Evolutionary conservation across 2,113 vertebrate species (phyloP).

Genomic region (Corythaeola cristata): DNA sequence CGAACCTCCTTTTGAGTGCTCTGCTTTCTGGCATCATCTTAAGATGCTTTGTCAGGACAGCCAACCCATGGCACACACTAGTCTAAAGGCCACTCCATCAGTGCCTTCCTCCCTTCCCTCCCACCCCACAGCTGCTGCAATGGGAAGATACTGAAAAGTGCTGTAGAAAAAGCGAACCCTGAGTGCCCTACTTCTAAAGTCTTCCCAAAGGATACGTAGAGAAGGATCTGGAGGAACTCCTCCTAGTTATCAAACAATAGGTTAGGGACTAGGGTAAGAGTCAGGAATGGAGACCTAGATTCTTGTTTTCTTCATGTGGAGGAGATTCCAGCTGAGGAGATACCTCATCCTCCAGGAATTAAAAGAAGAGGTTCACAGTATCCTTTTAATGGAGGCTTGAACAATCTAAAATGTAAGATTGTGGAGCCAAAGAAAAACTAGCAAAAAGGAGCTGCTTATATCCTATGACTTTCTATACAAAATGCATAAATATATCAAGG

Average conservation of each 20-base stretch:
- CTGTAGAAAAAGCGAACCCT: not conserved
- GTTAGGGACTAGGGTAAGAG: not conserved
- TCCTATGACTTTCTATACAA: not conserved
- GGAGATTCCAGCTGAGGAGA: not conserved
- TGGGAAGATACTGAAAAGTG: fast-evolving
- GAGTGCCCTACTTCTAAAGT: not conserved
- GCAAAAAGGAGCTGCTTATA: not conserved
- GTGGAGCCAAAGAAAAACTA: not conserved
- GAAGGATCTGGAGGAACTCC: not conserved
- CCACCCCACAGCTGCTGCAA: not conserved
- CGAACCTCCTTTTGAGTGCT: not conserved
- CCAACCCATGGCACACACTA: not conserved
- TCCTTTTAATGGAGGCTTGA: not conserved
- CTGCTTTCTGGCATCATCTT: not conserved
- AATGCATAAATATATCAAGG: not conserved
- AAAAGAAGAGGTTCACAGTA: not conserved
- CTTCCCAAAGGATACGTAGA: not conserved
- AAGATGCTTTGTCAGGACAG: not conserved
- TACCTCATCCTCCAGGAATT: not conserved
- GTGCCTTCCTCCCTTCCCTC: not conserved
- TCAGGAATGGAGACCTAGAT: not conserved
- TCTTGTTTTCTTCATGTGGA: not conserved
- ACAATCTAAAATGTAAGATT: not conserved
- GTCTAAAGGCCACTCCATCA: not conserved
- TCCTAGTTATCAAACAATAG: not conserved